These are phyloP conservation scores for Trachelipus rathkii DNA, from an alignment of 1,140 invertebrate genomes.

Conservation along the genomic window DNA sequence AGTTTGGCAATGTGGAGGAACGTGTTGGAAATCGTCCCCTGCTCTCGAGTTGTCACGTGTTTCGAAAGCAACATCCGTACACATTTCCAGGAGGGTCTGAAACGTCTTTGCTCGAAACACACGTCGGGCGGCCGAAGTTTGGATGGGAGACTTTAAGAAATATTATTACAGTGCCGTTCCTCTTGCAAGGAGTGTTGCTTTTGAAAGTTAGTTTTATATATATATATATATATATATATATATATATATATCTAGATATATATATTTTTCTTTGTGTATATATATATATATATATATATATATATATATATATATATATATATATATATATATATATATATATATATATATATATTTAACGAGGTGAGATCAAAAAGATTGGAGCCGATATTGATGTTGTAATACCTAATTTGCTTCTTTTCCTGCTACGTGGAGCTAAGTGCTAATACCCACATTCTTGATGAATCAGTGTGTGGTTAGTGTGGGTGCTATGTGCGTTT, in stretches of 20 bases:
- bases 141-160: slow-evolving; percentile 93
- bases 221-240: too few relatives aligned
- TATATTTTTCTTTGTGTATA: too few relatives aligned
- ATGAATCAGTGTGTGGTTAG: too few relatives aligned
- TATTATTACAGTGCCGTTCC: slow-evolving; percentile 85
- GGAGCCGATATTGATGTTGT: too few relatives aligned
- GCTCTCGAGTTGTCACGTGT: slow-evolving; percentile 82
- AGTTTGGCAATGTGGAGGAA: slow-evolving; percentile 95
- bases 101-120: slow-evolving; percentile 84
- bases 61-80: slow-evolving; percentile 88
- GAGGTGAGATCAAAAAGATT: too few relatives aligned
- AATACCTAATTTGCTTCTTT: too few relatives aligned
- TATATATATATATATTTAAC: slow-evolving; percentile 25
- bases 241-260: too few relatives aligned
- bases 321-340: not conserved
- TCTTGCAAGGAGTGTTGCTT: slow-evolving; percentile 76
- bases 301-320: not conserved
- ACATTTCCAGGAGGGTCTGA: slow-evolving; percentile 87
- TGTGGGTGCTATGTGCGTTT: too few relatives aligned
- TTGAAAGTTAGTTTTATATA: slow-evolving; percentile 62
- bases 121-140: slow-evolving; percentile 75
- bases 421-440: too few relatives aligned
- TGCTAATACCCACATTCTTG: too few relatives aligned
- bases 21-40: slow-evolving; percentile 89
- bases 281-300: too few relatives aligned